Evolutionary conservation across 2,797 vertebrate genomes (phyloP).

Genomic region (Varecia variegata): DNA sequence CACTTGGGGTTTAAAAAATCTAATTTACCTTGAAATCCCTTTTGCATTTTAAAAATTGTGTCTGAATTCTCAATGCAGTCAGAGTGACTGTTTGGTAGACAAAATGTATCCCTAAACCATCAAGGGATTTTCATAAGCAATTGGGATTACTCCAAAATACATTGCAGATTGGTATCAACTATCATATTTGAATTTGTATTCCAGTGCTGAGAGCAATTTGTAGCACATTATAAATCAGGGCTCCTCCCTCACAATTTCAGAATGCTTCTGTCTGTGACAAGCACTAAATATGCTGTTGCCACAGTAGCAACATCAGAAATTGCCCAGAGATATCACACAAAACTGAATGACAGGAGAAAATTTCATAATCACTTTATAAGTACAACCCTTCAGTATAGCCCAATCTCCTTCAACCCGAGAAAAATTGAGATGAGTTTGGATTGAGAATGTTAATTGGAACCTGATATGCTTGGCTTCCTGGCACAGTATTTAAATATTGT

Average conservation of each 20-base stretch:
- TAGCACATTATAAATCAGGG: conserved; percentile 72
- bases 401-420: conserved; percentile 2
- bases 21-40: conserved; percentile 73
- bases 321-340: conserved; percentile 66
- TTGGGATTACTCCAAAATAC: conserved; percentile 77
- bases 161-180: conserved; percentile 76
- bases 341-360: conserved; percentile 60
- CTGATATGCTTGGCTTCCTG: conserved; percentile 66
- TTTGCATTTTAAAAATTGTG: conserved; percentile 74
- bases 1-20: conserved; percentile 64
- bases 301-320: conserved; percentile 57
- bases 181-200: conserved; percentile 77
- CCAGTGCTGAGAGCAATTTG: conserved; percentile 74
- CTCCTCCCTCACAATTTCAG: conserved; percentile 71
- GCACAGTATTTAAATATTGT: conserved; percentile 71
- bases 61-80: conserved; percentile 68
- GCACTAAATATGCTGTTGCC: conserved; percentile 56
- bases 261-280: conserved; percentile 65
- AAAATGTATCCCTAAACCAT: conserved; percentile 72
- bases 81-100: conserved; percentile 73
- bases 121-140: conserved; percentile 75
- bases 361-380: conserved; percentile 68
- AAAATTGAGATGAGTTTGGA: conserved; percentile 34
- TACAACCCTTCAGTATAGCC: conserved; percentile 49
- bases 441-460: conserved; percentile 75